Conservation (phyloP, 2,113 vertebrate genomes). For the Melospiza melodia region DNA sequence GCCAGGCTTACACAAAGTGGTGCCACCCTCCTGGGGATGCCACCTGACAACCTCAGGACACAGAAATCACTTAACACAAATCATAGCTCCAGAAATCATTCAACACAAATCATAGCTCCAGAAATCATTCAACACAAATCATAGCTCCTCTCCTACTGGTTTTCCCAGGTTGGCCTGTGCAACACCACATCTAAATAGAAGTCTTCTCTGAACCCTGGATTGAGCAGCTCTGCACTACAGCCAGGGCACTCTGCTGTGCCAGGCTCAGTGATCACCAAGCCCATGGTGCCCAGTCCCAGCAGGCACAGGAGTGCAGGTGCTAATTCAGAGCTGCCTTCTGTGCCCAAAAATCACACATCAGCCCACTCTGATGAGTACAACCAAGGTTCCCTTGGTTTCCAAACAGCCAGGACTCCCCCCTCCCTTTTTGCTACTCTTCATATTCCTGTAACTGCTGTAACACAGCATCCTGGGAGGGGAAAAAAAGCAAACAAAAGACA, state of each 20-base stretch:
- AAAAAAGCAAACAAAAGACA: slow-evolving; percentile 27
- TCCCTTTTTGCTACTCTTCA: not conserved
- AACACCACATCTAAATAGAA: not conserved
- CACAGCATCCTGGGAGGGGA: not conserved
- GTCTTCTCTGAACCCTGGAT: not conserved
- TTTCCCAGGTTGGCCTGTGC: not conserved
- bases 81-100: not conserved
- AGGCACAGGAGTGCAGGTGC: not conserved
- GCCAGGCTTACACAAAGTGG: not conserved
- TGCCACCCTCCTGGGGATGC: no score
- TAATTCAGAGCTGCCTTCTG: not conserved
- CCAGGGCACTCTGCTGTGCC: not conserved
- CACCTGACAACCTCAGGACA: not conserved
- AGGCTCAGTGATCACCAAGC: accelerated
- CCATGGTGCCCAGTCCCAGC: not conserved
- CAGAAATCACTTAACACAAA: not conserved
- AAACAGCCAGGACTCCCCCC: not conserved
- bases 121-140: no score
- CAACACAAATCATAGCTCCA: no score
- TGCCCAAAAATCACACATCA: not conserved
- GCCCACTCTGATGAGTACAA: accelerated
- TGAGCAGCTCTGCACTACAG: not conserved
- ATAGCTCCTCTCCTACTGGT: not conserved
- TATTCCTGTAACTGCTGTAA: not conserved
- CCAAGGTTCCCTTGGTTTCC: not conserved